These are phyloP conservation scores for Euura lappo DNA, from an alignment of 1,140 invertebrate genomes.

Conservation along the genomic window DNA sequence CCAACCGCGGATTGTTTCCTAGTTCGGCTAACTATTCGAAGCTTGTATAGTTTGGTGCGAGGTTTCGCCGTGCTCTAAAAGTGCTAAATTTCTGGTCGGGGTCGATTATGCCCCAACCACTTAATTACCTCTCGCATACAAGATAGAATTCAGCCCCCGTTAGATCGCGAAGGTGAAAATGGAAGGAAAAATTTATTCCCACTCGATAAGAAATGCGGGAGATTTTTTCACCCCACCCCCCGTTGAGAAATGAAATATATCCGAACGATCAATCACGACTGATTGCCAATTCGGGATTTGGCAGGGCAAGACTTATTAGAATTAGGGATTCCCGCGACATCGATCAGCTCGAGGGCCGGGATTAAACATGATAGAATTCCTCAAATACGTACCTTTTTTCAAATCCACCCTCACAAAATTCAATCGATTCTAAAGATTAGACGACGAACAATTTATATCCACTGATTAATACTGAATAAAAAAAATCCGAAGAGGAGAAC, in stretches of 20 bases:
- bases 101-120: conserved; percentile 31
- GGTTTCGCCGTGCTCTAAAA: too few species aligned
- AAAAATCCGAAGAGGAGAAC: too few species aligned
- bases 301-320: background rate
- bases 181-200: background rate
- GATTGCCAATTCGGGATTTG: conserved; percentile 17
- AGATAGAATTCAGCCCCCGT: background rate
- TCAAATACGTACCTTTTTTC: background rate
- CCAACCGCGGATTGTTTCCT: conserved; percentile 33
- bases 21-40: conserved; percentile 39
- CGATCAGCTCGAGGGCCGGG: background rate
- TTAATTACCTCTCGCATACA: conserved; percentile 34
- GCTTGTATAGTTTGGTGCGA: conserved; percentile 22
- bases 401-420: too few species aligned
- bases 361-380: background rate
- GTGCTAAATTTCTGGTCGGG: background rate
- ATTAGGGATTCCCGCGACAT: background rate
- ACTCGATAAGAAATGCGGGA: background rate
- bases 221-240: background rate
- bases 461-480: too few species aligned
- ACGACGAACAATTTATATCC: too few species aligned
- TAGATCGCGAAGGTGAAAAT: background rate
- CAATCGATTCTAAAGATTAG: too few species aligned
- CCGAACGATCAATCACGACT: conserved; percentile 11
- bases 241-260: conserved; percentile 10